Base-by-base conservation (phyloP, 2,797 vertebrate genomes). In the Eremophila alpestris region DNA sequence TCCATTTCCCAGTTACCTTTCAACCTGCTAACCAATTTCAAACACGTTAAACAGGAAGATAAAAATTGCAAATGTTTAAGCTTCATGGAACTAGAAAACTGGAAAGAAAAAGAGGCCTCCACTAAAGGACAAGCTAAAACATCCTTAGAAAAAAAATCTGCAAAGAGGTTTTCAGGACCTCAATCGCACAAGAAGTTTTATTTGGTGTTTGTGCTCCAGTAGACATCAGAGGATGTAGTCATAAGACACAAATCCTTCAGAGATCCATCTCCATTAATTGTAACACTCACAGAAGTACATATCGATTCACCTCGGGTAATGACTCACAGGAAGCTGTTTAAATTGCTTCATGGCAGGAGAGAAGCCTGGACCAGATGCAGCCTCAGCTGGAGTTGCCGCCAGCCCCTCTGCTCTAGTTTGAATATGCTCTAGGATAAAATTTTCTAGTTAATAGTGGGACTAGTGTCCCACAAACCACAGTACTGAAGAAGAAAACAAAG, bases 211-310 rank as follows among this genome's bases (percentile, higher is more conserved):
- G 16, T 67, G 73, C 45, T 80, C 74, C 73, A 80, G 48, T 38
- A 87, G 55, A 70, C 36, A 90, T 87, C 52, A 83, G 63, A 96
- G 52, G 63, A 79, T 26, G 64, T 45, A 90, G 52, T 70, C 70
- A 70, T 65, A 82, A 90, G 60, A 76, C 55, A 87, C 48, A 83
- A 88, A 91, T 56, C 71, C 78, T 87, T 93, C 81, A 74, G 87
- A 93, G 84, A 90, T 63, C 60, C 74, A 78, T 74, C 68, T 93
- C 93, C 81, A 92, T 92, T 92, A 94, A 82, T 89, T 95, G 60
- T 69, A 90, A 52, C 67, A 46, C 48, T 84, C 2, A 1, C 17
- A 91, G 67, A 91, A 79, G 56, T 48, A 41, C 16, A n/a, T 56
- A 87, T 85, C 10, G 15, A 93, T 91, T 90, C 54, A 83, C 71